Conservation (phyloP, 2,797 vertebrate genomes). For the Phataginus tricuspis region DNA sequence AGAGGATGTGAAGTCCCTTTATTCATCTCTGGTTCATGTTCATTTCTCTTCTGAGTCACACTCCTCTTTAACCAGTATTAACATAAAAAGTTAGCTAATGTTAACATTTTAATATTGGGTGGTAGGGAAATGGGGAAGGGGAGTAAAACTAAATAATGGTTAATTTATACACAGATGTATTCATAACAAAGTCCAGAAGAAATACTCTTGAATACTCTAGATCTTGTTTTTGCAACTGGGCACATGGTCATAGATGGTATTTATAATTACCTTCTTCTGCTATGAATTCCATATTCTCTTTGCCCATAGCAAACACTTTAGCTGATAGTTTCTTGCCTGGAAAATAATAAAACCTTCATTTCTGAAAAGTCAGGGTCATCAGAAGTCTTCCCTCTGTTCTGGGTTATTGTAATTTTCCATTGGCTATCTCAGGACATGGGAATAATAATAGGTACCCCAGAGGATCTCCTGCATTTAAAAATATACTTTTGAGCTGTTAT, state of each 20-base stretch:
- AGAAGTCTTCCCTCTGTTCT: not conserved
- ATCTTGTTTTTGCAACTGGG: not conserved
- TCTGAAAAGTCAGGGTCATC: not conserved
- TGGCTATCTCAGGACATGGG: not conserved
- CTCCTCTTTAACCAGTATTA: not conserved
- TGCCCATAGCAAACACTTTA: not conserved
- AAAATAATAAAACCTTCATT: not conserved
- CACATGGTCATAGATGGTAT: not conserved
- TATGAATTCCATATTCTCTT: not conserved
- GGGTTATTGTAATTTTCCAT: slow-evolving; percentile 14
- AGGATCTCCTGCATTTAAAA: not conserved
- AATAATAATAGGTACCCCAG: not conserved
- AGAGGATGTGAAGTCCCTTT: not conserved
- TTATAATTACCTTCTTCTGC: not conserved
- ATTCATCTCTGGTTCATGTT: not conserved
- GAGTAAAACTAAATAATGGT: not conserved
- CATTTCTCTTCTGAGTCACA: not conserved
- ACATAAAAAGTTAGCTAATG: not conserved
- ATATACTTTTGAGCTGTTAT: not conserved
- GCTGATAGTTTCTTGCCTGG: not conserved
- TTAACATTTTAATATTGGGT: not conserved
- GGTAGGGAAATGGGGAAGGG: not conserved
- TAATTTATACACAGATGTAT: not conserved
- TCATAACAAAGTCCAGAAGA: slow-evolving; percentile 21
- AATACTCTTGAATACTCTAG: not conserved